Conservation (phyloP, 2,888 invertebrate species). For the Hoplodrina ambigua region DNA sequence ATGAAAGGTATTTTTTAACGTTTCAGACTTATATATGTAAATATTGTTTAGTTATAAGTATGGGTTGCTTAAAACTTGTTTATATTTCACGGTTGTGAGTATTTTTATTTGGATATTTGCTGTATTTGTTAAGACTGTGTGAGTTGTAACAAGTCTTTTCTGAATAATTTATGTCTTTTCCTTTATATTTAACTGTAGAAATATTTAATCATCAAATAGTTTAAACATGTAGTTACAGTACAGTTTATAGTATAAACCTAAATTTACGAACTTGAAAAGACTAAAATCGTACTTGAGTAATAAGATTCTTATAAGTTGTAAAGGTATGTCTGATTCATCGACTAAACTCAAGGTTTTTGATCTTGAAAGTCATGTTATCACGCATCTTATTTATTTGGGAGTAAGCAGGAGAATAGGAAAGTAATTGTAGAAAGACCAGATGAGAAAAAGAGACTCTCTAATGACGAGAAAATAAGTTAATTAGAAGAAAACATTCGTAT, state of each 20-base stretch:
- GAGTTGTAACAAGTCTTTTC: neutral
- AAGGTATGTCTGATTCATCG: constrained; percentile 47
- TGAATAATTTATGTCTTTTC: neutral
- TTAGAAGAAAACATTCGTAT: neutral
- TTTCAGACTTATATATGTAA: constrained; percentile 40
- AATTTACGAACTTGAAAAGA: neutral
- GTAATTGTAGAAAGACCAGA: neutral
- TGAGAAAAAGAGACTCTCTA: neutral
- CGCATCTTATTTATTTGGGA: neutral
- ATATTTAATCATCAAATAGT: neutral
- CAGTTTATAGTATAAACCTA: no score
- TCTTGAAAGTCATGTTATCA: constrained; percentile 49
- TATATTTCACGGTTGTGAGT: neutral
- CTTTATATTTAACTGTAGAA: neutral
- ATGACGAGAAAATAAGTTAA: no score
- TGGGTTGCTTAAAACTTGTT: neutral
- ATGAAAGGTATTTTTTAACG: constrained; percentile 49
- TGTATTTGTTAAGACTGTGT: neutral
- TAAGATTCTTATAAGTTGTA: constrained; percentile 37
- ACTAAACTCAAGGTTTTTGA: constrained; percentile 50
- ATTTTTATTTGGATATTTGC: neutral
- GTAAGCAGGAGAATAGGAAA: constrained; percentile 11
- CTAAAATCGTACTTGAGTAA: neutral
- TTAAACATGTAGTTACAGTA: neutral
- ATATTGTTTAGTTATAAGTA: constrained; percentile 27